A percentile compares a stretch with the other conserved stretches of the same genome.
These are phyloP conservation scores for Apodemia zela DNA, from an alignment of 2,888 invertebrate genomes.

Conservation along the genomic window DNA sequence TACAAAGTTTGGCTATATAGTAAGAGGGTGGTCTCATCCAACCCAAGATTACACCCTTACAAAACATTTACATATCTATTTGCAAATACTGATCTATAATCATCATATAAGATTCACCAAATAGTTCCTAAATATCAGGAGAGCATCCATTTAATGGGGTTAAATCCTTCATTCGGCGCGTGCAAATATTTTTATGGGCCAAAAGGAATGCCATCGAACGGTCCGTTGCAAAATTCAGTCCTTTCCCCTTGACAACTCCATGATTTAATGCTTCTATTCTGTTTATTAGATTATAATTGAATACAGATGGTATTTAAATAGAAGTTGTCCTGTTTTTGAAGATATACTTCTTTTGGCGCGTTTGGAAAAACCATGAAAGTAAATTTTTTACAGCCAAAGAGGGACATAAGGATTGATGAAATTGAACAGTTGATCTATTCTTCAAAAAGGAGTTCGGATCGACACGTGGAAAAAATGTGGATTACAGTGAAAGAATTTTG, in stretches of 20 bases:
- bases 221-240: constrained; percentile 31
- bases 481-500: too few species aligned
- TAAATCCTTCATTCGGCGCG: constrained; percentile 53
- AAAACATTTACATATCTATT: background rate
- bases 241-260: constrained; percentile 51
- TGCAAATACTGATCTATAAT: constrained; percentile 1
- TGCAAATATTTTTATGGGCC: constrained; percentile 69
- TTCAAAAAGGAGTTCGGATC: too few species aligned
- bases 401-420: too few species aligned
- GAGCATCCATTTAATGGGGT: constrained; percentile 42
- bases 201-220: constrained; percentile 50
- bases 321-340: too few species aligned
- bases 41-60: constrained; percentile 1
- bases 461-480: too few species aligned
- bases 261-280: constrained; percentile 57
- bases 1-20: too few species aligned
- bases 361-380: too few species aligned
- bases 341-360: too few species aligned
- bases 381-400: too few species aligned
- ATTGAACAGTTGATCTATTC: too few species aligned
- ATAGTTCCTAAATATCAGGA: constrained; percentile 22
- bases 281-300: constrained; percentile 32
- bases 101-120: constrained; percentile 16
- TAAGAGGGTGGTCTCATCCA: background rate
- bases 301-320: constrained; percentile 5